Evolutionary conservation across 92 coral and sea anemone species (phyloP), one percentile per base, ranked within the genome.

Genomic region (Hydrozoanthus gracilis): DNA sequence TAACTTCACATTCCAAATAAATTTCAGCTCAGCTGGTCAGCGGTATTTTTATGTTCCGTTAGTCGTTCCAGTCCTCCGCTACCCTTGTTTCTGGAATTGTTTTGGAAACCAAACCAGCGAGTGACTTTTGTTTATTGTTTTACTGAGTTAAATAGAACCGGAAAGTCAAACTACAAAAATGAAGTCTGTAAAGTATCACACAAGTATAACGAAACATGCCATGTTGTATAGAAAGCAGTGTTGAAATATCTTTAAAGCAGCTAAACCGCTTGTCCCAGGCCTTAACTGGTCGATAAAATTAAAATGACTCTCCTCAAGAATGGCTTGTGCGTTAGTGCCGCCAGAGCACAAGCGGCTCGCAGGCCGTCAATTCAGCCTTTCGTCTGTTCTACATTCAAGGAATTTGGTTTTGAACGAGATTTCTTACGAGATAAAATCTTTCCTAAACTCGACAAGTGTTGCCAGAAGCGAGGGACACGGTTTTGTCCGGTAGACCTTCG

Each of bases 381-480:
- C 66, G 95, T 97, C n/a, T 97, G 99, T 65, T 96, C 98, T 7
- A 97, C 99, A 9, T 97, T 97, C 44, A 88, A 82, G 86, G 99
- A 97, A 47, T 97, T 97, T 76, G 92, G 90, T 62, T 84, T 73
- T 7, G 99, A 97, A 77, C 84, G 99, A 35, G 96, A 95, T 77
- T 93, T 92, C 72, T 84, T 97, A 16, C 90, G 89, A 44, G 90
- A 89, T 8, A 83, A 84, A 12, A 86, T 97, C 61, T 97, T 97
- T 76, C 98, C 98, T 5, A 74, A 92, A 72, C 87, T 97, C 20
- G 88, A 97, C 91, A 85, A 79, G 61, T 67, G 87, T 80, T 95
- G 99, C 79, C 82, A 51, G 44, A 93, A 93, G 85, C 95, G 99
- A 13, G 99, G 99, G 13, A 86, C 93, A 7, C 88, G 92, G 45